Evolutionary conservation across 2,888 invertebrate species (phyloP).

Genomic region (Synanthedon tipuliformis): DNA sequence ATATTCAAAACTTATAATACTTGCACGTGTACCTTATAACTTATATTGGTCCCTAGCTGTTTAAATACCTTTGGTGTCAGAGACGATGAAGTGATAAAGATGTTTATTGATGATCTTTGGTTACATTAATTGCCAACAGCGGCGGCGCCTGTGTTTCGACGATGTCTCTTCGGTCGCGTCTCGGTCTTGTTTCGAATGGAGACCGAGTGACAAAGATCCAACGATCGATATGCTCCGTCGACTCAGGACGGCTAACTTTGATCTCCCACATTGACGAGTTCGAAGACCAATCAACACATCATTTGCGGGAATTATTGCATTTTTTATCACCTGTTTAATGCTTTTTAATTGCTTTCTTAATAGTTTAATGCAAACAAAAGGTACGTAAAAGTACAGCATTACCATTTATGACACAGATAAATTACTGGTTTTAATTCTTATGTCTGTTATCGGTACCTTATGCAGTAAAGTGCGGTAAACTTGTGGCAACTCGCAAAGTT

Average conservation of each 20-base stretch:
- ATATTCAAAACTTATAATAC: conserved; percentile 49
- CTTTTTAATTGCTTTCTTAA: conserved; percentile 4
- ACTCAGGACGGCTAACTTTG: conserved; percentile 47
- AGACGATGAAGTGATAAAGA: conserved; percentile 65
- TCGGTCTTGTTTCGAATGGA: conserved; percentile 24
- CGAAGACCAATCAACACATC: conserved; percentile 56
- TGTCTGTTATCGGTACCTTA: no score
- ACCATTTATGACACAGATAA: not conserved
- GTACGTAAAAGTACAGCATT: not conserved
- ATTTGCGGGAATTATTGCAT: conserved; percentile 26
- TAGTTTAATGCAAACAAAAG: not conserved
- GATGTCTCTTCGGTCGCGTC: conserved; percentile 23
- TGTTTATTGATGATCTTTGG: conserved; percentile 67
- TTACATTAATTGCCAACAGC: conserved; percentile 64
- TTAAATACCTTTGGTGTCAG: conserved; percentile 51
- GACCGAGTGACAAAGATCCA: conserved; percentile 62
- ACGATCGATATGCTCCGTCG: conserved; percentile 41
- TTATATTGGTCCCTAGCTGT: conserved; percentile 41
- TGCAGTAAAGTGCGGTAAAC: no score
- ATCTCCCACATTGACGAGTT: conserved; percentile 45
- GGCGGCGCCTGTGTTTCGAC: conserved; percentile 55
- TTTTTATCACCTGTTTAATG: not conserved
- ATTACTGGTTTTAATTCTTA: not conserved
- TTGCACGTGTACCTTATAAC: not conserved
- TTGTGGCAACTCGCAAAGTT: no score